A percentile compares a stretch with the other conserved stretches of the same genome.
Evolutionary conservation across 1,140 invertebrate genomes (phyloP).

Genomic region (Sycobia sp.): DNA sequence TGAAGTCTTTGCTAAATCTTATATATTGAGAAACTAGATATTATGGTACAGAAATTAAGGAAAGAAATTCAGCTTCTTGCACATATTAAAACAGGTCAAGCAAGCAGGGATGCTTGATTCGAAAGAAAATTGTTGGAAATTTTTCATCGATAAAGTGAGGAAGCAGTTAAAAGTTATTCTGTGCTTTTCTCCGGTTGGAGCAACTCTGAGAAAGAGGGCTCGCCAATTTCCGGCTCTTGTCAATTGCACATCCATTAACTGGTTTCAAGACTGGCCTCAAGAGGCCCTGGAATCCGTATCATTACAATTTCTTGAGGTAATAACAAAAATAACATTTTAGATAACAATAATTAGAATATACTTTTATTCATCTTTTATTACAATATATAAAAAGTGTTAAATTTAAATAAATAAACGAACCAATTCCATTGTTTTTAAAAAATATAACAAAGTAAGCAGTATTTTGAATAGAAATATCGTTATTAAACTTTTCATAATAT

Average conservation of each 20-base stretch:
- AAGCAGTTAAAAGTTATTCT: constrained; percentile 75
- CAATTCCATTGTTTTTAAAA: no score
- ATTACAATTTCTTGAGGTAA: constrained; percentile 72
- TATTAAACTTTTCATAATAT: no score
- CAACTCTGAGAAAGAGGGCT: constrained; percentile 80
- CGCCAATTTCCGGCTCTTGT: constrained; percentile 94
- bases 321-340: no score
- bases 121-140: constrained; percentile 93
- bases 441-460: no score
- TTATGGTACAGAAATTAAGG: no score
- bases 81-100: constrained; percentile 65
- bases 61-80: no score
- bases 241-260: constrained; percentile 91
- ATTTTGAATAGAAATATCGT: no score
- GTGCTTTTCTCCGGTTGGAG: constrained; percentile 91
- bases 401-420: no score
- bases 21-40: no score
- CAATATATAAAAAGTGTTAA: background rate
- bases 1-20: no score
- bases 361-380: background rate
- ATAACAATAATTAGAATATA: background rate
- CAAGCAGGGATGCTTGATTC: constrained; percentile 81
- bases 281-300: constrained; percentile 91
- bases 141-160: constrained; percentile 90
- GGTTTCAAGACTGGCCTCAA: constrained; percentile 96